Conservation (phyloP, 2,113 vertebrate species). For the Asarcornis scutulata region DNA sequence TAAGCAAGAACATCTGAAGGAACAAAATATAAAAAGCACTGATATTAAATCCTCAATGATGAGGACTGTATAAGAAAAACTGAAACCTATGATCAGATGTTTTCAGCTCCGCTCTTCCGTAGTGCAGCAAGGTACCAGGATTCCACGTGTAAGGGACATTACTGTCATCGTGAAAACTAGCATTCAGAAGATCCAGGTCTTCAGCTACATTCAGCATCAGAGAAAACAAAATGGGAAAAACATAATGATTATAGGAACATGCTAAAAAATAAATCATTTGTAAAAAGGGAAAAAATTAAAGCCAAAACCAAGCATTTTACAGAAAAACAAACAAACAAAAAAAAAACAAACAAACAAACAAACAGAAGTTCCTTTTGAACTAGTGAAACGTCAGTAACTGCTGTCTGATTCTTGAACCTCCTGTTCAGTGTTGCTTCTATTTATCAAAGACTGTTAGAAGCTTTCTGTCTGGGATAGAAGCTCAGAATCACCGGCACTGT, state of each 20-base stretch:
- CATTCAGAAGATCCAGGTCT: conserved; percentile 92
- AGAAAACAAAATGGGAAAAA: not conserved
- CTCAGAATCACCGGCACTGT: not conserved
- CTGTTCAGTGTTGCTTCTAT: not conserved
- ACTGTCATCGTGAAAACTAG: conserved; percentile 82
- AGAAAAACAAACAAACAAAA: not conserved
- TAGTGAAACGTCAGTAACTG: not conserved
- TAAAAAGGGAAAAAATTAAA: not conserved
- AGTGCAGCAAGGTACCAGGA: conserved; percentile 91
- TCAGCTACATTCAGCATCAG: conserved; percentile 80
- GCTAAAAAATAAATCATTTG: not conserved
- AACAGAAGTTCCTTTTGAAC: not conserved
- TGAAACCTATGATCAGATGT: conserved; percentile 96
- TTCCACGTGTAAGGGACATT: conserved; percentile 85
- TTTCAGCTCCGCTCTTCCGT: conserved; percentile 95
- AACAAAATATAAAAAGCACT: not conserved
- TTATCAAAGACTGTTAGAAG: not conserved
- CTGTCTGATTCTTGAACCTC: not conserved
- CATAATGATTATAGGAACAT: not conserved
- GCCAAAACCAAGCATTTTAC: rapidly evolving
- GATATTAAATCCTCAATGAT: not conserved
- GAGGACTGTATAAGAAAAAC: not conserved
- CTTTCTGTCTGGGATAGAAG: not conserved
- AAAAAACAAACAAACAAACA: not conserved
- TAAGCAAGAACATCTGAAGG: not conserved